Base-by-base conservation (phyloP, 2,888 invertebrate genomes). In the Elgonia sp. region DNA sequence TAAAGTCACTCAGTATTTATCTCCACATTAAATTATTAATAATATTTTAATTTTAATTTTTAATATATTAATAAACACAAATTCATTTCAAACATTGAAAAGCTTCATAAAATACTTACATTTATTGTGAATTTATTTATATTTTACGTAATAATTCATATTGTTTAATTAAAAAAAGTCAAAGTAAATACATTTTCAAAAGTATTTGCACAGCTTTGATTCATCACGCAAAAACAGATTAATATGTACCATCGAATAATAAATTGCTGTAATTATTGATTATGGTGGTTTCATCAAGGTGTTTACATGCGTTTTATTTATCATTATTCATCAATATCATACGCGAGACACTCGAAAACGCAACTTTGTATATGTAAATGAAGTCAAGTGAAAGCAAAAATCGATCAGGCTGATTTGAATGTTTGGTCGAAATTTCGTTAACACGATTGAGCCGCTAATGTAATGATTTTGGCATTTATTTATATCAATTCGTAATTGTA, bases 281-380 rank as follows among this genome's bases (percentile, higher is more conserved):
- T 29, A 42, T 53, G 12, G 37, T 29, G 50, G 67, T 75, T 40
- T 75, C 46, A 14, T 42, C 53, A 53, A 0, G 20, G 29, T 46
- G 55, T 46, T 63, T 37, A 65, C 65, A 53, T 63, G 50, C n/a
- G n/a, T 79, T 77, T 79, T 79, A 60, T 84, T 84, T 65, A 79
- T 63, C 65, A 72, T 84, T 72, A 18, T 79, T 63, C 69, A 65
- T 37, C 39, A 46, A 72, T 57, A 46, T 29, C 29, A 14, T 12
- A 1, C 10, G 46, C 10, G 14, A 46, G 46, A 46, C 10, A 50
- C 60, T 62, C 65, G 65, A 72, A 84, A 84, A 72, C 57, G 65
- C 29, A 21, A 50, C 40, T 14, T 21, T n/a, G 18, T 14, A 16
- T 57, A 46, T 67, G 57, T 62, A 50, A 70, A 70, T 63, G 65